phyloP scores from a whole-genome alignment of 2,888 invertebrate species.

The Tiliacea aurago region DNA sequence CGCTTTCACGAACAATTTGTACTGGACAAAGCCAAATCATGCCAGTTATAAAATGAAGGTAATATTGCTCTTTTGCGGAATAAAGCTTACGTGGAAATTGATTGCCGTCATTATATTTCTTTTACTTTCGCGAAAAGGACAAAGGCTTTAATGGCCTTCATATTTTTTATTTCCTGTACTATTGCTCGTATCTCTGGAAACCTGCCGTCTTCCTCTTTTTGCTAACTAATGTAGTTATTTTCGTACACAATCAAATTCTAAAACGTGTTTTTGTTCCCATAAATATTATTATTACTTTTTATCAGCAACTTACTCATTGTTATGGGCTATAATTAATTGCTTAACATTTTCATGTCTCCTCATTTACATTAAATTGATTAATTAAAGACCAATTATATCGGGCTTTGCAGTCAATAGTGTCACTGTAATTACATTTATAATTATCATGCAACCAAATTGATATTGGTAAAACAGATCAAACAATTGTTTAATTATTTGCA shows the following conservation, averaged over 20 bases:
- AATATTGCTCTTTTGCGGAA: conserved; percentile 7
- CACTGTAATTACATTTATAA: conserved; percentile 3
- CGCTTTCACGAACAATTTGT: conserved; percentile 20
- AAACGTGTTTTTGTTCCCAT: background rate
- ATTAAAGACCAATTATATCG: conserved; percentile 1
- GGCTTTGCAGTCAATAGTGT: conserved; percentile 4
- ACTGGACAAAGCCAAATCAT: conserved; percentile 12
- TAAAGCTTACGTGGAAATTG: conserved; percentile 6
- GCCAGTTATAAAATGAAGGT: conserved; percentile 14
- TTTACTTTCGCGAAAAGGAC: background rate
- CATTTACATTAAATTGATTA: background rate
- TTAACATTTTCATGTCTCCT: background rate
- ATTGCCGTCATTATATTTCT: conserved; percentile 9
- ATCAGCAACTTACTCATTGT: too few relatives aligned
- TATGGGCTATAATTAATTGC: too few relatives aligned
- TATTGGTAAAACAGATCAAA: conserved; percentile 31
- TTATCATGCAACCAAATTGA: conserved; percentile 23
- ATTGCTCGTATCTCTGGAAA: background rate
- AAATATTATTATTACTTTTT: background rate
- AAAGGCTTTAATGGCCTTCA: background rate
- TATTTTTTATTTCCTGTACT: background rate
- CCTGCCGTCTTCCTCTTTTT: background rate
- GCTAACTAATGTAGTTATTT: background rate
- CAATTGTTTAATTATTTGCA: conserved; percentile 20
- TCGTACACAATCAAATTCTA: background rate